Percentiles rank a stretch among this genome's conserved stretches.
phyloP scores from a whole-genome alignment of 2,113 vertebrate species.

The Rallus limicola region DNA sequence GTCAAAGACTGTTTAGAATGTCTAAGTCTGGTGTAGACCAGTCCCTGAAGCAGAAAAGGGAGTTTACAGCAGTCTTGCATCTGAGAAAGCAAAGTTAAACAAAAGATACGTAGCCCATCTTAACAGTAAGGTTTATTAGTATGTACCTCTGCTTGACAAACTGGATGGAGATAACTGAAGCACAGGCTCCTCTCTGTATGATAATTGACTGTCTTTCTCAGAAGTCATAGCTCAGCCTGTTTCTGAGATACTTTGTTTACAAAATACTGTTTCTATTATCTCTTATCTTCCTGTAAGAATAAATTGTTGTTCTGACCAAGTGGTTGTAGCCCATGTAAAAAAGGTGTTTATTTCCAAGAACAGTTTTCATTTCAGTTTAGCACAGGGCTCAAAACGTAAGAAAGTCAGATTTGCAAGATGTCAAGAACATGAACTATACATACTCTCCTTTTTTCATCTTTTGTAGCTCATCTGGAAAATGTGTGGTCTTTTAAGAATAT shows the following conservation, averaged over 20 bases:
- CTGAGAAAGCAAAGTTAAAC: background rate
- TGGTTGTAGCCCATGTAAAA: background rate
- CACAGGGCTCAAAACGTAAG: background rate
- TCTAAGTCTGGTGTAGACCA: background rate
- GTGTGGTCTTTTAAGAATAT: background rate
- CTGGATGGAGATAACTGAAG: background rate
- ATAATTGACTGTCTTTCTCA: background rate
- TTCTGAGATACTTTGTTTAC: background rate
- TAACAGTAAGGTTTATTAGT: background rate
- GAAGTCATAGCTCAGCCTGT: background rate
- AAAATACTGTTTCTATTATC: background rate
- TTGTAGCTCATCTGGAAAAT: background rate
- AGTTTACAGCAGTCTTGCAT: background rate
- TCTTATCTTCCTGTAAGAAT: background rate
- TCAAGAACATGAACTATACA: background rate
- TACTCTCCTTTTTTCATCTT: background rate
- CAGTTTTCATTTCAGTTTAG: background rate
- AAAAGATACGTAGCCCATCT: background rate
- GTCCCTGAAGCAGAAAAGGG: background rate
- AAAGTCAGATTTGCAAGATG: background rate
- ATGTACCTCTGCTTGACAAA: background rate
- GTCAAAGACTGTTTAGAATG: constrained; percentile 31
- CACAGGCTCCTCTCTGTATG: background rate
- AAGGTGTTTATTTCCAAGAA: background rate
- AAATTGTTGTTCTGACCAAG: background rate